Conservation (phyloP, 37 sponge, comb jelly and placozoan genomes). For the Eunapius fragilis region DNA sequence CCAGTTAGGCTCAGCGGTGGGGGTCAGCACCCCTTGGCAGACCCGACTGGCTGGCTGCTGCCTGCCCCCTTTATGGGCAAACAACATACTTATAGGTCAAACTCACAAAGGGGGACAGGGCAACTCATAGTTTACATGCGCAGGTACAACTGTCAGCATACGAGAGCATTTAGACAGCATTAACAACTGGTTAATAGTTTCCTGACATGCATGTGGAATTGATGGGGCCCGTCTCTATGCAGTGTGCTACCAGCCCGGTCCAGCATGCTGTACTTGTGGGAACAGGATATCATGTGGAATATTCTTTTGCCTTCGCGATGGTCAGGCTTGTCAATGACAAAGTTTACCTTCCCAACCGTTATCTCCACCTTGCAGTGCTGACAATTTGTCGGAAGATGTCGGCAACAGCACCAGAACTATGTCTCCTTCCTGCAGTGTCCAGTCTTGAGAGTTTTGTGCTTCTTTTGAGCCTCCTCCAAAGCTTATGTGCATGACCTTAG, state of each 20-base stretch:
- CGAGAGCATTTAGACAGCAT: too few relatives aligned
- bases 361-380: not conserved
- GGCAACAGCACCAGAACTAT: constrained; percentile 24
- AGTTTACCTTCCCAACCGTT: constrained; percentile 5
- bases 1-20: too few relatives aligned
- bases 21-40: too few relatives aligned
- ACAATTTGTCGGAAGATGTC: constrained; percentile 6
- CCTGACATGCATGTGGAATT: constrained; percentile 34
- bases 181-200: constrained; percentile 9
- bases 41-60: too few relatives aligned
- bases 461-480: constrained; percentile 14
- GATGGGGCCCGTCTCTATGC: constrained; percentile 25
- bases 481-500: not conserved
- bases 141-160: too few relatives aligned
- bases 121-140: too few relatives aligned
- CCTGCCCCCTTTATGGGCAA: too few relatives aligned
- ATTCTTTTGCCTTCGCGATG: not conserved
- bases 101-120: too few relatives aligned
- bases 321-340: constrained; percentile 15
- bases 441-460: constrained; percentile 10
- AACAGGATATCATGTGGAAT: not conserved
- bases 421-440: constrained; percentile 1
- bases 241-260: constrained; percentile 13
- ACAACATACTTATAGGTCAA: too few relatives aligned
- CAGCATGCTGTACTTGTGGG: too few relatives aligned